Base-by-base conservation (phyloP, 2,888 invertebrate species). In the Pollenia griseotomentosa region DNA sequence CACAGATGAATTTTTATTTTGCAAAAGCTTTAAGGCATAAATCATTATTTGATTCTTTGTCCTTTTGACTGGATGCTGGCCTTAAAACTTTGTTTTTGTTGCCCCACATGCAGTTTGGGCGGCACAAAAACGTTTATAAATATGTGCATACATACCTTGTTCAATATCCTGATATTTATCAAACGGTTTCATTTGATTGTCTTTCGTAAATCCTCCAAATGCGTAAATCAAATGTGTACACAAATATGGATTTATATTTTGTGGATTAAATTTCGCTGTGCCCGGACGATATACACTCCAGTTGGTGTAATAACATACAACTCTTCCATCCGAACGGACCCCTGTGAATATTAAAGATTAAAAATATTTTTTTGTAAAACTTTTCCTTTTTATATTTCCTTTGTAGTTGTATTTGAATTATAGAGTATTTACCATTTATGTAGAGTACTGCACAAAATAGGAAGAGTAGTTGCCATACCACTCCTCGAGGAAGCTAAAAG, bases 91-190 rank as follows among this genome's bases (percentile, higher is more conserved):
- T 71, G 63, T 66, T 66, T 70, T 16, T 46, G 3, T 4, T 23
- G 12, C 16, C 33, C 33, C 68, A 33, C 19, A 23, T 65, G n/a
- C 65, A 63, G n/a, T n/a, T 44, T 46, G 33, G 19, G n/a, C 11
- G n/a, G 46, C 16, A 51, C 7, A n/a, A 55, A 66, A 2, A 1
- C 46, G 19, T 19, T 19, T 19, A 19, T 19, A 19, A 19, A 19
- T 12, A n/a, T 12, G 51, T 33, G 5, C 55, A 46, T 65, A 77
- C 91, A 89, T 90, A 97, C 98, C 98, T 96, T 98, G 98, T 92
- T 98, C 98, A 91, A 98, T 96, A 93, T 98, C 98, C 94, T 98
- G 98, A 93, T 98, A 98, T 92, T 98, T 98, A 94, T 98, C 98
- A 92, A 98, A 98, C 1, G 98, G 98, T 90, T 97, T 97, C 90